phyloP scores from a whole-genome alignment of 2,113 vertebrate species.

The Coturnix japonica region DNA sequence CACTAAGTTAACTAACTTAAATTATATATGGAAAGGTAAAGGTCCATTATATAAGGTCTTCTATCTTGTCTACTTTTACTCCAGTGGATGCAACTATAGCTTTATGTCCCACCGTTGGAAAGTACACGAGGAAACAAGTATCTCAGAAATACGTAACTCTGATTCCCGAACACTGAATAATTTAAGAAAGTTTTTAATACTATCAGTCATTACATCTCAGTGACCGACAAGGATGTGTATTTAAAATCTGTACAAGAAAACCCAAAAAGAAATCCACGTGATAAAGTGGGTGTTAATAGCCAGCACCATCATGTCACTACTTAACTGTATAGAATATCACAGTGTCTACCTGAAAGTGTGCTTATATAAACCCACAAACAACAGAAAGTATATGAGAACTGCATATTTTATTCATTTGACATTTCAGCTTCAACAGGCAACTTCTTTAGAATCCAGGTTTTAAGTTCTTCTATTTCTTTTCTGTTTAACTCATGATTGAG shows the following conservation, averaged over 20 bases:
- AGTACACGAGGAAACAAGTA: background rate
- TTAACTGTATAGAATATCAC: background rate
- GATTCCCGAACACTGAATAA: background rate
- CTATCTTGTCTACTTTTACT: background rate
- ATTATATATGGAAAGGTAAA: background rate
- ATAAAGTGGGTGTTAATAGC: background rate
- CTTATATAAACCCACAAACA: background rate
- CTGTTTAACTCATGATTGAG: conserved; percentile 84
- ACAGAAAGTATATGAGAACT: background rate
- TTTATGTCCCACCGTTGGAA: background rate
- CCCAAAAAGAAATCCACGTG: background rate
- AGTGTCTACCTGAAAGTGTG: background rate
- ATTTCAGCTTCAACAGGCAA: conserved; percentile 70
- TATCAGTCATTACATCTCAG: background rate
- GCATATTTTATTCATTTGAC: conserved; percentile 24
- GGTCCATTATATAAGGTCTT: background rate
- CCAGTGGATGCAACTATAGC: background rate
- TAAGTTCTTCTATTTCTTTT: conserved; percentile 83
- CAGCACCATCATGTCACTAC: background rate
- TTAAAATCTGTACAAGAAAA: background rate
- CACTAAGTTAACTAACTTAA: background rate
- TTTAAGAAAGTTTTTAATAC: background rate
- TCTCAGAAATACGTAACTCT: background rate
- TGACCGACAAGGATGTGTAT: background rate
- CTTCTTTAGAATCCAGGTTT: conserved; percentile 85